Evolutionary conservation across 2,888 invertebrate species (phyloP).

Genomic region (Catocala fraxini): DNA sequence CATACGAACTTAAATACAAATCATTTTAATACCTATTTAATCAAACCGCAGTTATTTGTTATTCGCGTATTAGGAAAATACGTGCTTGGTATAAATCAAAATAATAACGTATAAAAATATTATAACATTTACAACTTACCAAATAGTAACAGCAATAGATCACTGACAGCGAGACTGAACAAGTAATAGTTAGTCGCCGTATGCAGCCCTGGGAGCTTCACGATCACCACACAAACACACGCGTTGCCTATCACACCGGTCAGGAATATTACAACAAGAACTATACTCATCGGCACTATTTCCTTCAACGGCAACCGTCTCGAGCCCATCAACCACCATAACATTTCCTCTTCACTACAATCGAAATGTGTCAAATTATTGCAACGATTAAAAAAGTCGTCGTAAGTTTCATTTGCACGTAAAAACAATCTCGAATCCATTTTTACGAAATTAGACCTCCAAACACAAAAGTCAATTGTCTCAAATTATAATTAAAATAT

Average conservation of each 20-base stretch:
- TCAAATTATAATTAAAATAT: too few species aligned
- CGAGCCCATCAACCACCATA: conserved; percentile 88
- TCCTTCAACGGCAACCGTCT: conserved; percentile 87
- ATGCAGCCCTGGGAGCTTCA: conserved; percentile 93
- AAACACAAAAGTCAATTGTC: too few species aligned
- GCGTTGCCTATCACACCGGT: conserved; percentile 95
- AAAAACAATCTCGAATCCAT: conserved; percentile 68
- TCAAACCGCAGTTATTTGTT: too few species aligned
- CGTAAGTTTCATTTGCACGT: conserved; percentile 74
- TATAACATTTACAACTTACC: too few species aligned
- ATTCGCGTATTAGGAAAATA: too few species aligned
- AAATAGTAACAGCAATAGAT: conserved; percentile 92
- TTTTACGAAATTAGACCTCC: conserved; percentile 22
- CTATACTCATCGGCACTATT: conserved; percentile 89
- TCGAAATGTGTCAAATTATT: conserved; percentile 84
- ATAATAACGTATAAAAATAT: too few species aligned
- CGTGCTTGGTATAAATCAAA: too few species aligned
- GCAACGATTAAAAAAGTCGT: conserved; percentile 80
- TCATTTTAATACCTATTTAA: too few species aligned
- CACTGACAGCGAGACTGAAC: conserved; percentile 96
- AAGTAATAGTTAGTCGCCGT: conserved; percentile 97
- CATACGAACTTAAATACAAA: too few species aligned
- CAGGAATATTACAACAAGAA: conserved; percentile 93
- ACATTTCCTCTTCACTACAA: conserved; percentile 88
- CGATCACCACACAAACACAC: conserved; percentile 94